Evolutionary conservation across 1,140 invertebrate species (phyloP).

Genomic region (Drosophila tsacasi): DNA sequence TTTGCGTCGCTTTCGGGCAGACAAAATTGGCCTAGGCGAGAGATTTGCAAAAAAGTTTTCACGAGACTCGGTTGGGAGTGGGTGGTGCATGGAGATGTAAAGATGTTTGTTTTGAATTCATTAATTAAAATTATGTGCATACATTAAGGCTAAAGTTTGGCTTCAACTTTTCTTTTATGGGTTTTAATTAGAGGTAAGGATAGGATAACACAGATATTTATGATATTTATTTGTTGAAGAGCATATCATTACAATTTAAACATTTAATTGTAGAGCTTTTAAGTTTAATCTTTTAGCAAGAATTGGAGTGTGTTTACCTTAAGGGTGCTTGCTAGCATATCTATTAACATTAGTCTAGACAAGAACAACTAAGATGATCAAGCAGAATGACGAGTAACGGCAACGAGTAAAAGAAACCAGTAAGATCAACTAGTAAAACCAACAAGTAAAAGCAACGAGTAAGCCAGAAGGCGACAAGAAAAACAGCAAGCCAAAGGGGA

Average conservation of each 20-base stretch:
- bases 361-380: neutral
- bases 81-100: neutral
- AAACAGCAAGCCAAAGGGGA: neutral
- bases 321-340: too few species aligned
- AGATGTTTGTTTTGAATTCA: slow-evolving; percentile 17
- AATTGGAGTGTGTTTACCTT: neutral
- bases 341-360: neutral
- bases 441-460: neutral
- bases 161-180: neutral
- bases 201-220: neutral
- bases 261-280: neutral
- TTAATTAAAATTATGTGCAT: slow-evolving; percentile 20
- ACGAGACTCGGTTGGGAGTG: neutral
- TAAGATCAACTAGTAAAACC: neutral
- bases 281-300: too few species aligned
- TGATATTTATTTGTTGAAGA: neutral
- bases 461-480: neutral
- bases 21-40: slow-evolving; percentile 4
- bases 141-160: slow-evolving; percentile 1
- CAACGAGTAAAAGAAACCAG: neutral
- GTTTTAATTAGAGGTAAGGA: slow-evolving; percentile 5
- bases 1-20: slow-evolving; percentile 2
- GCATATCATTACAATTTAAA: neutral
- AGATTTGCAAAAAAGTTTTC: slow-evolving; percentile 34
- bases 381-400: neutral